Base-by-base conservation (phyloP, 2,888 invertebrate species). In the Drosophila sordidapex region DNA sequence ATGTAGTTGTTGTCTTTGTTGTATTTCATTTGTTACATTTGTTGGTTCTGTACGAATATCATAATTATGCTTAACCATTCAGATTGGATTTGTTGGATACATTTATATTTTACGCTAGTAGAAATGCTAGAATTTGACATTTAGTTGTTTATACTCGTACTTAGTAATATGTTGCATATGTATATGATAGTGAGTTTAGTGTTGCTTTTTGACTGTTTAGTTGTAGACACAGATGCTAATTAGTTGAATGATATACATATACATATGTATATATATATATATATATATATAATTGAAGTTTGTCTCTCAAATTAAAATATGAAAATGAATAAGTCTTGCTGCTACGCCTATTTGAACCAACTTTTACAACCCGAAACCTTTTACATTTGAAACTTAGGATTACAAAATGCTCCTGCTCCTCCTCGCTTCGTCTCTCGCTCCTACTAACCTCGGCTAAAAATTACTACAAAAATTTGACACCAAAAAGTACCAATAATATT, bases 1-100 rank as follows among this genome's bases (percentile, higher is more conserved):
- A 89, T 90, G 78, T 79, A 79, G 82, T 90, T 90, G 90, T 89
- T 84, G 87, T 89, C 86, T 83, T 87, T 81, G 86, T 82, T 81
- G 74, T 84, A 79, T 81, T 72, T 73, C 43, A 64, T 74, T 81
- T 78, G 79, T 77, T 81, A 68, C 69, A 59, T 70, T 68, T 70
- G 72, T 86, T 87, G 76, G 75, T 85, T 83, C 78, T 73, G 76
- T 78, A 48, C 53, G 63, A 77, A 58, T 70, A 66, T 73, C 38
- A 43, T 51, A 35, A 65, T 56, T 72, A 35, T 54, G 51, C 36
- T 59, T 62, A 18, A 51, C 46, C 48, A 58, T 60, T 56, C 51
- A 77, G 27, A 35, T 58, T 71, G 54, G 67, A 52, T 43, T 18
- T 43, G 33, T 54, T 46, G 51, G 65, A 38, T 82, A 74, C 62